These are phyloP conservation scores for Merluccius polli DNA, from an alignment of 2,797 vertebrate species.

Conservation along the genomic window DNA sequence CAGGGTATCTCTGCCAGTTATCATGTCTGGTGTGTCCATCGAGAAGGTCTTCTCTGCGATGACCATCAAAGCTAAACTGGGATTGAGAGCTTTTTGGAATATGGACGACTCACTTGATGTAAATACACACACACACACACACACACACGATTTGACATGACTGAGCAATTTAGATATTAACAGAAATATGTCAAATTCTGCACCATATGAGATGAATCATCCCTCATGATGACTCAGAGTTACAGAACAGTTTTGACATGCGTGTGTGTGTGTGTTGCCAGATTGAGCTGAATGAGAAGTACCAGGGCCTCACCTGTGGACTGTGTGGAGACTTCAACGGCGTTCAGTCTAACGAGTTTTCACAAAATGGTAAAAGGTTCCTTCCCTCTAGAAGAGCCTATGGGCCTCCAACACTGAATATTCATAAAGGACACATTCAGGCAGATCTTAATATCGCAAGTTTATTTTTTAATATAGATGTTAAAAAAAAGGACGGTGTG, in stretches of 20 bases:
- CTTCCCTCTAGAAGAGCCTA: neutral
- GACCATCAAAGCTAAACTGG: constrained; percentile 69
- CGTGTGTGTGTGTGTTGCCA: constrained; percentile 45
- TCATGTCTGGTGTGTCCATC: constrained; percentile 61
- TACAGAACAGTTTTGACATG: neutral
- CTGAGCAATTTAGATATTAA: neutral
- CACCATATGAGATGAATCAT: neutral
- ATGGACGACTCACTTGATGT: constrained; percentile 81
- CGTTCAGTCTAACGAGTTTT: constrained; percentile 54
- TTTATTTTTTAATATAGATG: neutral
- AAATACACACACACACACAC: constrained; percentile 27
- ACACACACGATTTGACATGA: neutral
- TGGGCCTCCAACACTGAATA: neutral
- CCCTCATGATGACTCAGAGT: neutral
- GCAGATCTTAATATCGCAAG: neutral
- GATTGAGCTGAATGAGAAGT: constrained; percentile 77
- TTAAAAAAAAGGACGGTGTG: too few species aligned
- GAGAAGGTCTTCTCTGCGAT: constrained; percentile 64
- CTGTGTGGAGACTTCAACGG: constrained; percentile 84
- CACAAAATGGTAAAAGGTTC: constrained; percentile 56
- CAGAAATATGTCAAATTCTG: neutral
- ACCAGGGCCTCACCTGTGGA: constrained; percentile 75
- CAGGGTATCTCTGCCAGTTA: constrained; percentile 70
- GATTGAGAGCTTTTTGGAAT: constrained; percentile 77
- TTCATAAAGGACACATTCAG: neutral